Base-by-base conservation (phyloP, 2,797 vertebrate genomes). In the Artibeus lituratus region DNA sequence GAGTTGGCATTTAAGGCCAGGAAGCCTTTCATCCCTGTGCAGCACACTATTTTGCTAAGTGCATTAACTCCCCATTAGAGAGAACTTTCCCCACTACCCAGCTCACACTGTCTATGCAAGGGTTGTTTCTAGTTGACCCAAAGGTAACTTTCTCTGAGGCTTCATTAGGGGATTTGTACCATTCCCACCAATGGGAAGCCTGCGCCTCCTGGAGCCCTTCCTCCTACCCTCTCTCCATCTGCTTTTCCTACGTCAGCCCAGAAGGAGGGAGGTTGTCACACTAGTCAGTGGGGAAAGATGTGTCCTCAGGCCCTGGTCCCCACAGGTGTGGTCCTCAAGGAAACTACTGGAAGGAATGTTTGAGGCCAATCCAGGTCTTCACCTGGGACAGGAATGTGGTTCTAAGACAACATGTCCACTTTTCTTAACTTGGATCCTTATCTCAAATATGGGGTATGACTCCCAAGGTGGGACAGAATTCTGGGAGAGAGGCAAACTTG, bases 51-150 rank as follows among this genome's bases (percentile, higher is more conserved):
- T n/a, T 14, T 26, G 29, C 53, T 24, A 24, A 77, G 44, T 9
- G 7, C 32, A 35, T 82, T 15, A 73, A 65, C 8, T 72, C 39
- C 19, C 12, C 4, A 0, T 29, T n/a, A 19, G 21, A 67, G 42
- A 72, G 44, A 55, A 11, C 24, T 37, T 35, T 5, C 12, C 37
- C 15, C 21, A 32, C n/a, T 37, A 37, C 16, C 62, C 76, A 35
- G 0, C 29, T 39, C 67, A 10, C 3, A 37, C 24, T 24, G 0
- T 72, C 19, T n/a, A 0, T n/a, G 1, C 65, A 35, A 32, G 32
- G 0, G 6, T 47, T n/a, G 8, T 83, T 78, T 67, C 70, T 51
- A 3, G 21, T 18, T 59, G 37, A 55, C 44, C 18, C 55, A 26
- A 3, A 57, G 32, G 57, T 18, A 49, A n/a, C 44, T 39, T 53